Evolutionary conservation across 2,888 invertebrate genomes (phyloP).

Genomic region (Sinodicranocentrus sp.): DNA sequence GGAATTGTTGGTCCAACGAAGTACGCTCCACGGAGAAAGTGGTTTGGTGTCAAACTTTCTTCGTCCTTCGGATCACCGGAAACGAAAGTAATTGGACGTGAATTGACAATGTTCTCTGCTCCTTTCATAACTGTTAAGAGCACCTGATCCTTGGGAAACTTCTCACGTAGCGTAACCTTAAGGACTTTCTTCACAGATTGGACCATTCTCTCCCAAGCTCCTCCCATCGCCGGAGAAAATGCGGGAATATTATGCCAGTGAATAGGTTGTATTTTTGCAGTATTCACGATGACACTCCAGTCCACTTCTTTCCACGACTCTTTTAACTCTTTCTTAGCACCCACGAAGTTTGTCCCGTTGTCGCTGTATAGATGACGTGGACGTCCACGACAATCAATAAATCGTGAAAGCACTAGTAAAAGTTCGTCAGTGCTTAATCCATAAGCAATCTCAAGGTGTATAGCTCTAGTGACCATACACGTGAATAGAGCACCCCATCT

Average conservation of each 20-base stretch:
- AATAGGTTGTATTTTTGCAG: neutral
- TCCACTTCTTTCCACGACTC: too few species aligned
- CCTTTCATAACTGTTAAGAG: neutral
- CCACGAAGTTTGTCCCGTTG: slow-evolving; percentile 69
- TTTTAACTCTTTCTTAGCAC: slow-evolving; percentile 40
- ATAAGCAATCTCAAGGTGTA: slow-evolving; percentile 61
- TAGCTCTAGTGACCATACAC: slow-evolving; percentile 47
- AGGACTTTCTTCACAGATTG: slow-evolving; percentile 1
- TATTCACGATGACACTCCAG: too few species aligned
- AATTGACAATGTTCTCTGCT: slow-evolving; percentile 17
- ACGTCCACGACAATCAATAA: slow-evolving; percentile 2
- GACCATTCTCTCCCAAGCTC: slow-evolving; percentile 15
- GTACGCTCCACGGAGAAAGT: slow-evolving; percentile 77
- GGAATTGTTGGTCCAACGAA: slow-evolving; percentile 74
- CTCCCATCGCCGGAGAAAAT: neutral
- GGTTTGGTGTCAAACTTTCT: slow-evolving; percentile 1
- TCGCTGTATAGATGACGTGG: slow-evolving; percentile 45
- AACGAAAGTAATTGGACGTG: slow-evolving; percentile 17
- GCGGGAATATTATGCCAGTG: slow-evolving; percentile 8
- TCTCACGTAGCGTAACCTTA: slow-evolving; percentile 25
- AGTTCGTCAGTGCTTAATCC: slow-evolving; percentile 51
- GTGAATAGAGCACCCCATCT: slow-evolving; percentile 36
- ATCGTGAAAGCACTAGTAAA: slow-evolving; percentile 43
- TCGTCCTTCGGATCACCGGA: slow-evolving; percentile 20
- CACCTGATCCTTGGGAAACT: neutral